Evolutionary conservation across 2,113 vertebrate species (phyloP), one percentile per base, ranked within the genome.

Genomic region (Menidia beryllina): DNA sequence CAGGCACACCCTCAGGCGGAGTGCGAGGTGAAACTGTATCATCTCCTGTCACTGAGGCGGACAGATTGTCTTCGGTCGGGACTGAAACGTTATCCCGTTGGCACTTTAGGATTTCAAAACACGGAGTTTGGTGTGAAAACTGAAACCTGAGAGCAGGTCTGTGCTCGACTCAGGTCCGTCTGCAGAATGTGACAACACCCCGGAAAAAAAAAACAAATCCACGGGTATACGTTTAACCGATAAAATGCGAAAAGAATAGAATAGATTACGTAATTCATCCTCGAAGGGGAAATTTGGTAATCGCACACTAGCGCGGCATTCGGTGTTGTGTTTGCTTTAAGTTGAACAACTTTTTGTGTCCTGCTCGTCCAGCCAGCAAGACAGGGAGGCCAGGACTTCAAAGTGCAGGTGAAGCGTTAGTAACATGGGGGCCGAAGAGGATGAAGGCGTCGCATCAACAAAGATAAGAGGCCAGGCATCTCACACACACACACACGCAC

Each of bases 341-440:
- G 0, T 7, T 13, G 43, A 51, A 53, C 45, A 47, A 38, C 34
- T 38, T 10, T 54, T 2, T 24, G 57, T 38, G 27, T 23, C 47
- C 36, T 1, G 14, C 27, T 52, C 1, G 36, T 7, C 34, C 45
- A 62, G 50, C 50, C 9, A 0, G 34, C 47, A 23, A 39, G 49
- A 74, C 60, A 48, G 25, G 13, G 64, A 23, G 30, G 41, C 4
- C 6, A 45, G 55, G 57, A 87, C 86, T 84, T 91, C 84, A 92
- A 90, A 92, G 88, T 11, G 45, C 89, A 91, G 88, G 81, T 91
- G 88, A 73, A 75, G 77, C 47, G 71, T 72, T 56, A 5, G 68
- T 23, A 75, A 70, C 75, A 87, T 89, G 27, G 61, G 87, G 90
- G 88, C 85, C 61, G 85, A 83, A 76, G 72, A 58, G 82, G 81